Percentiles rank a stretch among this genome's conserved stretches.
These are phyloP conservation scores for Ophiodon elongatus DNA, from an alignment of 2,113 vertebrate species.

Conservation along the genomic window DNA sequence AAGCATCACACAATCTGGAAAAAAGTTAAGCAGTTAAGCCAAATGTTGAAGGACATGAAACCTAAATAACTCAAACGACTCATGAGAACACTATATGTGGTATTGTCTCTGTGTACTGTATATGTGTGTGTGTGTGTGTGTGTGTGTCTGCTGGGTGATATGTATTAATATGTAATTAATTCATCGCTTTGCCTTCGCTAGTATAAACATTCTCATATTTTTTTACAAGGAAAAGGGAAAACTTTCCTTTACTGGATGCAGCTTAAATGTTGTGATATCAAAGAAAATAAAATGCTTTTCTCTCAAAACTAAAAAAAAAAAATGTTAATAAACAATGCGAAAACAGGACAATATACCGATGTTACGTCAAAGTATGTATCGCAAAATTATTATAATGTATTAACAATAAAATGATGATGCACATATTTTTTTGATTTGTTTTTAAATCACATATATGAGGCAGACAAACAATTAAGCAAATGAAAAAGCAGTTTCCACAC, in stretches of 20 bases:
- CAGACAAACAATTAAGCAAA: no score
- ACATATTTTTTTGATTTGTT: no score
- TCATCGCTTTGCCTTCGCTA: neutral
- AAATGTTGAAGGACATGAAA: no score
- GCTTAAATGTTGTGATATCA: neutral
- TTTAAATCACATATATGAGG: no score
- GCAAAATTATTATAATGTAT: no score
- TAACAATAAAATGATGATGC: no score
- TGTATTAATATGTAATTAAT: neutral
- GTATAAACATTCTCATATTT: neutral
- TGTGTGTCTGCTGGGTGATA: neutral
- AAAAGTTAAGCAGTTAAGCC: no score
- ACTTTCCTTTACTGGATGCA: neutral
- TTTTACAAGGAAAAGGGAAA: neutral
- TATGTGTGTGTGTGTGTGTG: neutral
- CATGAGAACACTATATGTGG: neutral
- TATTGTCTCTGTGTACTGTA: neutral
- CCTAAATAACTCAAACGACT: neutral
- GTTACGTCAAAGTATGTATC: no score
- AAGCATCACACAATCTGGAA: no score
- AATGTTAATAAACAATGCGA: no score
- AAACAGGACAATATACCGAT: no score
- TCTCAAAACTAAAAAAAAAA: neutral
- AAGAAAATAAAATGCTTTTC: conserved; percentile 5
- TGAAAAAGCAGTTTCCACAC: no score